Conservation (phyloP, 2,888 invertebrate genomes). For the Coronaproctus castanopsis region DNA sequence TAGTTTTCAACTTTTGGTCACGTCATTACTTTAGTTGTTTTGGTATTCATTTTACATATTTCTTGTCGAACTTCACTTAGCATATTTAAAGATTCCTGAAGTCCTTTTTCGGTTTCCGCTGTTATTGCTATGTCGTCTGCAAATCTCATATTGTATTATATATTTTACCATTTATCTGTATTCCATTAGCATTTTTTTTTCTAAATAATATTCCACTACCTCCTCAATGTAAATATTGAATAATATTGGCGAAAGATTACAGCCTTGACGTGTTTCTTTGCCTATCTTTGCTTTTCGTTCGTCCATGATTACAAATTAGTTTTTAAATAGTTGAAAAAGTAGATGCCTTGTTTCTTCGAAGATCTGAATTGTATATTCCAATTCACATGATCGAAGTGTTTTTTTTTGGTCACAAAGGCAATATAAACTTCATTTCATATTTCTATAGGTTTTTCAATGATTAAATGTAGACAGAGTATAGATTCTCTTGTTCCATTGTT, state of each 20-base stretch:
- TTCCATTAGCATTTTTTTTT: background rate
- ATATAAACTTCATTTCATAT: background rate
- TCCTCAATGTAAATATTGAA: too few species aligned
- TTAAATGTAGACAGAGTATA: background rate
- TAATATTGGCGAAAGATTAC: too few species aligned
- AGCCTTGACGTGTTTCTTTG: too few species aligned
- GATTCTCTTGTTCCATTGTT: background rate
- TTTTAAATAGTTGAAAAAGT: background rate
- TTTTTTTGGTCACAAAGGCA: background rate
- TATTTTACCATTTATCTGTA: background rate
- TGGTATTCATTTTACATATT: background rate
- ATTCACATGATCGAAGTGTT: background rate
- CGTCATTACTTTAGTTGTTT: background rate
- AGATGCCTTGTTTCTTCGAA: background rate
- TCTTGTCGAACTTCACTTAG: background rate
- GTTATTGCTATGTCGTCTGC: background rate
- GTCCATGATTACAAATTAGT: too few species aligned
- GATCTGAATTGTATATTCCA: background rate
- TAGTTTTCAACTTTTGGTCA: background rate
- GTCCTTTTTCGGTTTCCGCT: background rate
- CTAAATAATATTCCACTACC: background rate
- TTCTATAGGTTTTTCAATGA: background rate
- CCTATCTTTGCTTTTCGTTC: too few species aligned
- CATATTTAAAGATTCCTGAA: background rate
- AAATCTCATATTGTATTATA: background rate